Base-by-base conservation (phyloP, 2,113 vertebrate species). In the Ammodytes dubius region DNA sequence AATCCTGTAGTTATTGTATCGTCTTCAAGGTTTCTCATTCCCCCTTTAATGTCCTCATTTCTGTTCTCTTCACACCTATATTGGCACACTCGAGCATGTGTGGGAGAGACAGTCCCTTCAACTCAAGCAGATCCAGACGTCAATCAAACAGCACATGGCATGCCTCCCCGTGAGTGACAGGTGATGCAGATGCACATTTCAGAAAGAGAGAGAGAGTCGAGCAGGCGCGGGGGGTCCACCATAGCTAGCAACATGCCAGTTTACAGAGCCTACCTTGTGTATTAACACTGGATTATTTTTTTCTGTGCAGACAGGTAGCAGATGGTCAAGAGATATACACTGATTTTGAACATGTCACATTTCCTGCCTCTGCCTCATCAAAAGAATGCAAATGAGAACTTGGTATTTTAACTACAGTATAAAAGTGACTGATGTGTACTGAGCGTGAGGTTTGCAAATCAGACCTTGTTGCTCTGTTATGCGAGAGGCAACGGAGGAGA, bases 111-210 rank as follows among this genome's bases (percentile, higher is more conserved):
- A 5, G 83, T 70, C 81, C 84, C 86, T 70, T 90, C 88, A 85
- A 69, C 81, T 90, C 78, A 12, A 84, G 85, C 90, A 58, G 84
- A 89, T 87, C 88, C 89, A 76, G 76, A 73, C 74, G 91, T 93
- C 93, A 93, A 92, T 94, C 93, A 93, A 69, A 61, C 83, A 8
- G 65, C 84, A 71, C 88, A 63, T 84, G 87, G 83, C 89, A 61
- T 80, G 77, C 74, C 79, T 88, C 83, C 77, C 64, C 42, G 70
- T 91, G 91, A 93, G 81, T 94, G 93, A 89, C 93, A 90, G 91
- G 86, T 87, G 90, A 90, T 91, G 92, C 91, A 92, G 92, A 93
- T 89, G 93, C 91, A 93, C 92, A 92, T 92, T 92, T 90, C 69
- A 54, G 70, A 77, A 83, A 92, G 91, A 85, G 27, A 27, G 27